Evolutionary conservation across 2,888 invertebrate species (phyloP).

Genomic region (Melinaea marsaeus): DNA sequence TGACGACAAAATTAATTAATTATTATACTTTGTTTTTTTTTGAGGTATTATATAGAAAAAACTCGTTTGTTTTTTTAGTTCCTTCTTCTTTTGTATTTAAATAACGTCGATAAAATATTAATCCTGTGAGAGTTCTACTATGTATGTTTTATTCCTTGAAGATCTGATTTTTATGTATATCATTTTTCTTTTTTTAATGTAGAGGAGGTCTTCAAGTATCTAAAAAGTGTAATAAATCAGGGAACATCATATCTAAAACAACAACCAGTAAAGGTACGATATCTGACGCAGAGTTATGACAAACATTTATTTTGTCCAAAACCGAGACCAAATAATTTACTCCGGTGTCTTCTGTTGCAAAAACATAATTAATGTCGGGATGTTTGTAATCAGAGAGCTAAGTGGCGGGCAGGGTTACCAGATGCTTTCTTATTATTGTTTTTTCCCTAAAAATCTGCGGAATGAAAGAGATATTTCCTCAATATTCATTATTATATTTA

Average conservation of each 20-base stretch:
- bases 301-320: slow-evolving; percentile 59
- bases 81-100: no score
- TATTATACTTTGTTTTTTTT: no score
- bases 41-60: no score
- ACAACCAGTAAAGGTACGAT: slow-evolving; percentile 18
- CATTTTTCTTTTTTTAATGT: neutral
- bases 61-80: no score
- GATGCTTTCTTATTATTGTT: slow-evolving; percentile 20
- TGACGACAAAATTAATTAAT: no score
- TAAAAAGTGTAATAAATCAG: slow-evolving; percentile 14
- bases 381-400: slow-evolving; percentile 67
- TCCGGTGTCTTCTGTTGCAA: slow-evolving; percentile 62
- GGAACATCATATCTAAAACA: slow-evolving; percentile 15
- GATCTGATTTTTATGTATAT: no score
- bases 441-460: neutral
- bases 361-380: slow-evolving; percentile 71
- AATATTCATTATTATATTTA: no score
- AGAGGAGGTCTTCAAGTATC: slow-evolving; percentile 6
- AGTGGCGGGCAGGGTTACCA: slow-evolving; percentile 38
- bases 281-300: slow-evolving; percentile 35
- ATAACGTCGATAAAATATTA: no score
- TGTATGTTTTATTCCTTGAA: no score
- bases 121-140: no score
- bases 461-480: no score
- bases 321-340: slow-evolving; percentile 62